Percentiles rank a stretch among this genome's conserved stretches.
These are phyloP conservation scores for Mormyrus proboscirostris DNA, from an alignment of 2,797 vertebrate species.

Conservation along the genomic window DNA sequence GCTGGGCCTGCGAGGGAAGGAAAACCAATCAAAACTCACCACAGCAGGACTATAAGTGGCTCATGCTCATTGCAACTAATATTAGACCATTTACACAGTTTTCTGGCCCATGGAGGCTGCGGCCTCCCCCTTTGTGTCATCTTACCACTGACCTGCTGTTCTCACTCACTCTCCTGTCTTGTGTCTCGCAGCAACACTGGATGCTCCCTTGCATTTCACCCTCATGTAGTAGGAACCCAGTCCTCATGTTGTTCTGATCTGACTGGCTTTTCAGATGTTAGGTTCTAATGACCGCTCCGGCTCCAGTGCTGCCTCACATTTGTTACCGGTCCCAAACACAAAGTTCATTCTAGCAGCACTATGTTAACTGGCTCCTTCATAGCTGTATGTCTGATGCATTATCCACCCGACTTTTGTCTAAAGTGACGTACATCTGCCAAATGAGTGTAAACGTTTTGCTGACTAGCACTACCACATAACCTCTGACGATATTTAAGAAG, in stretches of 20 bases:
- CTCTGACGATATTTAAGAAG: not conserved
- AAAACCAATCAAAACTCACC: not conserved
- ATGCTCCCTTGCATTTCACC: not conserved
- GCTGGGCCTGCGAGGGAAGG: constrained; percentile 71
- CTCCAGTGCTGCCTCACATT: not conserved
- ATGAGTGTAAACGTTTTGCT: not conserved
- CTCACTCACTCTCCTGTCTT: not conserved
- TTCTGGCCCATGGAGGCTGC: not conserved
- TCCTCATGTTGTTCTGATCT: not conserved
- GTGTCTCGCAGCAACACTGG: not conserved
- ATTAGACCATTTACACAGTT: not conserved
- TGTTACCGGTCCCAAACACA: not conserved
- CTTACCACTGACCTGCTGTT: not conserved
- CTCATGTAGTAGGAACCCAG: not conserved
- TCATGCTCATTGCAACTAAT: not conserved
- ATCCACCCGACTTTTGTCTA: not conserved
- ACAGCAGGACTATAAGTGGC: not conserved
- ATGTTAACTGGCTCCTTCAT: not conserved
- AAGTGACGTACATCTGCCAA: not conserved
- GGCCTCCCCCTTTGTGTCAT: not conserved
- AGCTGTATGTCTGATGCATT: not conserved
- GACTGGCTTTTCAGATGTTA: not conserved
- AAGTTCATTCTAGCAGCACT: not conserved
- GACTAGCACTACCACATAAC: not conserved
- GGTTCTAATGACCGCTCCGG: not conserved